These are phyloP conservation scores for Coregonus ussuriensis DNA, from an alignment of 2,797 vertebrate genomes.

Conservation along the genomic window DNA sequence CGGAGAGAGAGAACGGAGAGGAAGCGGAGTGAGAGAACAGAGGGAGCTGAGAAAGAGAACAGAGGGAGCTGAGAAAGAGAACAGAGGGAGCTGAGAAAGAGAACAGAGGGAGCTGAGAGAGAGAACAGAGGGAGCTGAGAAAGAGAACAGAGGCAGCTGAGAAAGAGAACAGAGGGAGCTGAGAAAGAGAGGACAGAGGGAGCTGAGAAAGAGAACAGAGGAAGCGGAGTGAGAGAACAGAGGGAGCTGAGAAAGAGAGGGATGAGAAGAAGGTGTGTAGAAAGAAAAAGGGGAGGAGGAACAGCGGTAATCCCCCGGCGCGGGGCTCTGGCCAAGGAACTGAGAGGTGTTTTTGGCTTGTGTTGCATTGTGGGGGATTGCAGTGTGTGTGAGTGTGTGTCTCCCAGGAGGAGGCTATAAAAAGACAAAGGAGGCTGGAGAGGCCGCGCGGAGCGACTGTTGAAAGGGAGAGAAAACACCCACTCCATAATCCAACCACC, in stretches of 20 bases:
- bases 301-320: constrained; percentile 74
- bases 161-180: constrained; percentile 50
- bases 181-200: too few relatives aligned
- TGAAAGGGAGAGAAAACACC: constrained; percentile 81
- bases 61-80: constrained; percentile 49
- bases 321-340: constrained; percentile 78
- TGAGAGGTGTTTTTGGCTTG: constrained; percentile 80
- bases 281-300: constrained; percentile 69
- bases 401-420: constrained; percentile 82
- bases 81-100: constrained; percentile 40
- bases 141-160: constrained; percentile 30
- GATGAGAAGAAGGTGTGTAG: constrained; percentile 44
- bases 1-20: constrained; percentile 3
- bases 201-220: constrained; percentile 52
- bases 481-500: constrained; percentile 70
- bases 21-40: neutral
- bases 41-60: constrained; percentile 51
- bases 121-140: neutral
- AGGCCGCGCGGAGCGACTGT: constrained; percentile 79
- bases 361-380: constrained; percentile 74
- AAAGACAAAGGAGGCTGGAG: constrained; percentile 83
- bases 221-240: too few relatives aligned
- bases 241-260: constrained; percentile 45
- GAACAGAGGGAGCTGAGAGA: constrained; percentile 22
- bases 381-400: constrained; percentile 42